A percentile compares a stretch with the other conserved stretches of the same genome.
Conservation (phyloP, 2,888 invertebrate genomes). For the Galerucella calmariensis region DNA sequence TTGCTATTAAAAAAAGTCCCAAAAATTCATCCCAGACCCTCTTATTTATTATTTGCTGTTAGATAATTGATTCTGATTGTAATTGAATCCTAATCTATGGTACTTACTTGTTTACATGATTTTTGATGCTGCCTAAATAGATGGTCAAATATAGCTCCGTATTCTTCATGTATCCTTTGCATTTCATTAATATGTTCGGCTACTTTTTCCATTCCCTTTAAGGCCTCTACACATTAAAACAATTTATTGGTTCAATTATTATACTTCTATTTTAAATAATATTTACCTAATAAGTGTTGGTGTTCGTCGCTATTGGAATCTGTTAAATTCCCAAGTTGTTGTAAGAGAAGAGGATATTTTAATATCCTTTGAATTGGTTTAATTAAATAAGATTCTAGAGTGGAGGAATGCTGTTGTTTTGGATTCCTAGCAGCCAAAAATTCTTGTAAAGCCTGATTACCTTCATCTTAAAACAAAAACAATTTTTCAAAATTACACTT, state of each 20-base stretch:
- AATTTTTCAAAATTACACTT: conserved; percentile 1
- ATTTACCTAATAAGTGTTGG: conserved; percentile 88
- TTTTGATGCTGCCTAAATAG: conserved; percentile 95
- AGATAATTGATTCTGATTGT: too few species aligned
- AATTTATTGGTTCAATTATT: background rate
- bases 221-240: conserved; percentile 76
- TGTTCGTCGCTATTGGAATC: conserved; percentile 94
- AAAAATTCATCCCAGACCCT: too few species aligned
- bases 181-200: conserved; percentile 99
- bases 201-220: conserved; percentile 98
- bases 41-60: too few species aligned
- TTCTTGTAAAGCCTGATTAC: conserved; percentile 95
- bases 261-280: background rate
- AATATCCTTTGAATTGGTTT: conserved; percentile 98
- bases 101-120: conserved; percentile 83
- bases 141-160: conserved; percentile 98
- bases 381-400: conserved; percentile 96
- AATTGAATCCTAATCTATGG: background rate
- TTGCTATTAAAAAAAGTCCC: too few species aligned
- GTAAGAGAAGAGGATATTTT: conserved; percentile 94
- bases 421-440: conserved; percentile 95
- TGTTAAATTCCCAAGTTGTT: conserved; percentile 94
- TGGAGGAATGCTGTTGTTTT: conserved; percentile 95
- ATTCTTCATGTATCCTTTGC: conserved; percentile 99
- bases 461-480: conserved; percentile 77